Conservation (phyloP, 1,140 invertebrate species). For the Cyphomyrmex costatus region DNA sequence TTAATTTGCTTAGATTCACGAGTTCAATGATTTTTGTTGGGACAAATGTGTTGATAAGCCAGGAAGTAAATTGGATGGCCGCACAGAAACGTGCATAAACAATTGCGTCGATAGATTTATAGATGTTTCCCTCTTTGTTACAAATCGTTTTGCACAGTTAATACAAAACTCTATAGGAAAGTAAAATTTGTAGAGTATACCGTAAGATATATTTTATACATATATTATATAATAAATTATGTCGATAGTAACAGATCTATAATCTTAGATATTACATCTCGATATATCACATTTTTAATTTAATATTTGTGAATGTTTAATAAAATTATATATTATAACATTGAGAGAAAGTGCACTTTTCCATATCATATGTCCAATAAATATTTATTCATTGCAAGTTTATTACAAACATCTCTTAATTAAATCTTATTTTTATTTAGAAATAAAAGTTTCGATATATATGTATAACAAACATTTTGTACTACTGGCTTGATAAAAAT, state of each 20-base stretch:
- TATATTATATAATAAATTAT: neutral
- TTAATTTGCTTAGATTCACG: conserved; percentile 91
- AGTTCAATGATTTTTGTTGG: conserved; percentile 98
- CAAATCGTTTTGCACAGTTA: conserved; percentile 94
- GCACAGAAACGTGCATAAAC: conserved; percentile 95
- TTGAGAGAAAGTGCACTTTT: neutral
- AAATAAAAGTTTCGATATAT: no score
- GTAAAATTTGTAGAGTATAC: conserved; percentile 34
- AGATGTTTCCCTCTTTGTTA: conserved; percentile 95
- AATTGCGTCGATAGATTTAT: conserved; percentile 98
- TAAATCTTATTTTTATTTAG: conserved; percentile 1
- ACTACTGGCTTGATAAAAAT: no score
- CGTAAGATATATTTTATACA: neutral
- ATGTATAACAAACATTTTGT: no score
- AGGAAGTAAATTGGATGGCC: conserved; percentile 93
- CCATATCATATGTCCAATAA: conserved; percentile 11
- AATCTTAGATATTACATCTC: conserved; percentile 42
- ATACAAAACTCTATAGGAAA: conserved; percentile 89
- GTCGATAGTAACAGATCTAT: conserved; percentile 16
- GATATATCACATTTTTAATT: conserved; percentile 11
- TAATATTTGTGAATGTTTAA: conserved; percentile 9
- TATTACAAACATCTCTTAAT: neutral
- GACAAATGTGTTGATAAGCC: conserved; percentile 97
- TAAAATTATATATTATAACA: neutral
- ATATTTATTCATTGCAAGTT: neutral